Conservation (phyloP, 2,797 vertebrate genomes). For the Darevskia mixta region DNA sequence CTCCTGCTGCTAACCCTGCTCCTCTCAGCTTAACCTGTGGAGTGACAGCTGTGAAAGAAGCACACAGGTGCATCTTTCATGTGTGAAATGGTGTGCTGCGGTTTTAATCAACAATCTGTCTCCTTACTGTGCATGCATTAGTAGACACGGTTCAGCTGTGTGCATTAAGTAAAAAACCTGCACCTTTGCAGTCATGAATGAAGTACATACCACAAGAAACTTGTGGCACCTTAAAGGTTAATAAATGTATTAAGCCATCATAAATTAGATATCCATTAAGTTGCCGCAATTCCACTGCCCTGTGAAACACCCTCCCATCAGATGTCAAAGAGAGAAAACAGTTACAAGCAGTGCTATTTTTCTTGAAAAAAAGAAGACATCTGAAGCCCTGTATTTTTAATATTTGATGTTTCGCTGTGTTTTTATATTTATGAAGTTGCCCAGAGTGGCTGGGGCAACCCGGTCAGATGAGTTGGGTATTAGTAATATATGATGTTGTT, state of each 20-base stretch:
- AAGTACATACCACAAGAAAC: not conserved
- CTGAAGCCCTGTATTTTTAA: too few relatives aligned
- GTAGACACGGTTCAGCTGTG: not conserved
- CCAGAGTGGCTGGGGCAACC: too few relatives aligned
- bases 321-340: too few relatives aligned
- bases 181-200: not conserved
- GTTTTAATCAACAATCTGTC: not conserved
- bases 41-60: not conserved
- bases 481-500: not conserved
- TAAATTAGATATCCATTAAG: not conserved
- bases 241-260: not conserved
- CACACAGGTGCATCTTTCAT: not conserved
- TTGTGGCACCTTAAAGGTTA: not conserved
- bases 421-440: too few relatives aligned
- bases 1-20: not conserved
- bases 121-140: not conserved
- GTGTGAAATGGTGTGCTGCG: not conserved
- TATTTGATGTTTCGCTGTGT: too few relatives aligned
- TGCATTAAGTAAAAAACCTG: not conserved
- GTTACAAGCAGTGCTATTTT: too few relatives aligned
- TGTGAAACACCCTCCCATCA: too few relatives aligned
- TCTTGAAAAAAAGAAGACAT: too few relatives aligned
- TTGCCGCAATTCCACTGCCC: not conserved
- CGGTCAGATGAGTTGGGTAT: too few relatives aligned
- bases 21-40: not conserved